Percentiles rank a stretch among this genome's conserved stretches.
Conservation (phyloP, 2,113 vertebrate species). For the Cyanistes caeruleus region DNA sequence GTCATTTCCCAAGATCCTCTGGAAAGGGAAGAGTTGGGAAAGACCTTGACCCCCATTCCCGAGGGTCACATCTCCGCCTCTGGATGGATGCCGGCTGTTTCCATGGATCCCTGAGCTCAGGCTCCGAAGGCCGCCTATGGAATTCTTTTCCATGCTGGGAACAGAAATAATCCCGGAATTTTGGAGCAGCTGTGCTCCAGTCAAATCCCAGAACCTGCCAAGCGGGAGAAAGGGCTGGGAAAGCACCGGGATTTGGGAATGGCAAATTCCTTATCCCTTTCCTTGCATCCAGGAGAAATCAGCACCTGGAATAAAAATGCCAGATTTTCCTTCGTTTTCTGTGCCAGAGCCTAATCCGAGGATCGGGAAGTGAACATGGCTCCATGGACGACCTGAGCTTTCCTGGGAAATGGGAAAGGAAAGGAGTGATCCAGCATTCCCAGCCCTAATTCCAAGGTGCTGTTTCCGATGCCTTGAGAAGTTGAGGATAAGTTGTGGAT, state of each 20-base stretch:
- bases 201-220: background rate
- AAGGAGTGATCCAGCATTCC: background rate
- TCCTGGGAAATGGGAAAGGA: background rate
- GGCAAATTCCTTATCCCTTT: background rate
- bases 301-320: background rate
- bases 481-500: background rate
- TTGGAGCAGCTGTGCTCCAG: background rate
- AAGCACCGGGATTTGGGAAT: background rate
- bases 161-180: background rate
- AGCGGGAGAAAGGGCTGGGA: background rate
- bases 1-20: background rate
- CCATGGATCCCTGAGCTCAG: background rate
- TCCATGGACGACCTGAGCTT: too few relatives aligned
- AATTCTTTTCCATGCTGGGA: background rate
- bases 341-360: background rate
- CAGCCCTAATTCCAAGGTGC: background rate
- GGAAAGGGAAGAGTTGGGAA: too few relatives aligned
- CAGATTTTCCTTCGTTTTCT: background rate
- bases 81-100: background rate
- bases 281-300: background rate
- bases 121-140: fast-evolving
- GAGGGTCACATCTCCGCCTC: too few relatives aligned
- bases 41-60: background rate
- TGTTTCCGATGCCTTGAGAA: background rate
- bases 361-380: fast-evolving